Base-by-base conservation (phyloP, 92 coral and sea anemone species). In the Phenganax subtilis region DNA sequence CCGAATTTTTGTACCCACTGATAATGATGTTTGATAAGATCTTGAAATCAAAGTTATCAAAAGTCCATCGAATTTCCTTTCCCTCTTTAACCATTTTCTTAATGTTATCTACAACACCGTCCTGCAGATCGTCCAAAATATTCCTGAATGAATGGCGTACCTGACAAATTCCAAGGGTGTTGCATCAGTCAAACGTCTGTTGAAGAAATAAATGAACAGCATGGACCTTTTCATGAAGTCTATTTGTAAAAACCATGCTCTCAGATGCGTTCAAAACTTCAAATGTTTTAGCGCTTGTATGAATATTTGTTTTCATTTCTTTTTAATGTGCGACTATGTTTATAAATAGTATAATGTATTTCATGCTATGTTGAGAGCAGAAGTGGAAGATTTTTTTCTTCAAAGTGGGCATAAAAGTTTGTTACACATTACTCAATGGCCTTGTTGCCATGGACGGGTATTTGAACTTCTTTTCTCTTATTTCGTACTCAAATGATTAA, bases 31-130 rank as follows among this genome's bases (percentile, higher is more conserved):
- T 79, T 30, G 87, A 56, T 57, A 84, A 52, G 63, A 87, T 57
- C 15, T 55, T 73, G 75, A 84, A 87, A 29, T 87, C 87, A 60
- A 87, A 84, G 61, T 80, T 87, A 74, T 87, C 90, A 75, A 84
- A 87, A 0, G 77, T 80, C 12, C 78, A 9, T 4, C 87, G 51
- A 14, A 84, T n/a, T 25, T 84, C 83, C 3, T 54, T 30, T 25
- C 87, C 85, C 17, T 84, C 59, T 60, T 79, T 29, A 72, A 84
- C 47, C 78, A 58, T 72, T 31, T 75, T 74, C 65, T 76, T 84
- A 17, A 83, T 29, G 27, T 70, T 55, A 7, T 76, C 51, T 0
- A 27, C 47, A 12, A 70, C 12, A 31, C 74, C 82, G 17, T 51
- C 85, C 65, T 75, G 85, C 6, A 84, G 69, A 54, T 74, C 78